Base-by-base conservation (phyloP, 2,113 vertebrate genomes). In the Felis chaus region DNA sequence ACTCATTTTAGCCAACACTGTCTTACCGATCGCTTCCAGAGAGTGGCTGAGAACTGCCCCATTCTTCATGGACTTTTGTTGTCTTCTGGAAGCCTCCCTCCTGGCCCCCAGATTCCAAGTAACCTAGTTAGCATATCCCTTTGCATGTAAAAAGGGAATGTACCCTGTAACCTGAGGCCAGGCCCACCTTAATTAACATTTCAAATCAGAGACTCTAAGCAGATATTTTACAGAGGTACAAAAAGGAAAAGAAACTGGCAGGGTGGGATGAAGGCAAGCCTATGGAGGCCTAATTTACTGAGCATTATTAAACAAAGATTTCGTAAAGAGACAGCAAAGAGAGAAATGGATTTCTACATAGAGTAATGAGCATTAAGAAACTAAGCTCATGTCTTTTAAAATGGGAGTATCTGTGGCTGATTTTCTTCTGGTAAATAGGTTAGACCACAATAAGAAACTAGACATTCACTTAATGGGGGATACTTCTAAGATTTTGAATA, bases 121-220 rank as follows among this genome's bases (percentile, higher is more conserved):
- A 97, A 93, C 97, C 97, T 98, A 98, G 78, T 98, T 98, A 98
- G 97, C 98, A 98, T 98, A 98, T 95, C n/a, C 94, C 93, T 98
- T 98, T 98, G 98, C 97, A 98, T 98, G 97, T 97, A 98, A 98
- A 98, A 98, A 95, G 97, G 65, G 80, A 97, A 97, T 92, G 89
- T 89, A 97, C 86, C 98, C 91, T 95, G 98, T 97, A 98, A 98
- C 97, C 97, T 95, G 97, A 98, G 97, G 98, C 98, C 98, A 98
- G 96, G 95, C 98, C 98, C 95, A 97, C 96, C 97, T 97, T 98
- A 98, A 98, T 98, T 98, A 98, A 98, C 98, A 98, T 98, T 98
- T 98, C 98, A 98, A 98, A 98, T 98, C 98, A 94, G 95, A 94
- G 95, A 97, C 96, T 93, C 84, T 41, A 94, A 97, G 96, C 93